Evolutionary conservation across 2,888 invertebrate genomes (phyloP).

Genomic region (Opisthograptis luteolata): DNA sequence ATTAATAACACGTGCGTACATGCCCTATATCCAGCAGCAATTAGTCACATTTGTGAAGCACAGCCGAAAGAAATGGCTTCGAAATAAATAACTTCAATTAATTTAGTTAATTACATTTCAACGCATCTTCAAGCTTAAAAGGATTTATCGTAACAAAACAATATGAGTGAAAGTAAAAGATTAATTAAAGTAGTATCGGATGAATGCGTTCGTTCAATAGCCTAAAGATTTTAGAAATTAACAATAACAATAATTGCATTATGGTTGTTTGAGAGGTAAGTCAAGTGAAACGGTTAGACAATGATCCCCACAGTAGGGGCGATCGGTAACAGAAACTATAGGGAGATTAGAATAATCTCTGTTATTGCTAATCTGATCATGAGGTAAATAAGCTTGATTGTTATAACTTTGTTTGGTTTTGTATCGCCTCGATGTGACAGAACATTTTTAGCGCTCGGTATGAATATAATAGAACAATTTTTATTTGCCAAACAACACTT

Average conservation of each 20-base stretch:
- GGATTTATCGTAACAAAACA: slow-evolving; percentile 40
- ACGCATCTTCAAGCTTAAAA: slow-evolving; percentile 15
- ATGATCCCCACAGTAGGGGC: slow-evolving; percentile 46
- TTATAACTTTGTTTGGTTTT: not conserved
- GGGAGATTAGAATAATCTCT: slow-evolving; percentile 43
- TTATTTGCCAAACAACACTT: no score
- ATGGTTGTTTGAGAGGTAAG: slow-evolving; percentile 39
- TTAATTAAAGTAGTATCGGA: slow-evolving; percentile 67
- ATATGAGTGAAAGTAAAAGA: slow-evolving; percentile 60
- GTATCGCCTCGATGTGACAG: no score
- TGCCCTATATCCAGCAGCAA: not conserved
- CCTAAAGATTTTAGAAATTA: slow-evolving; percentile 45
- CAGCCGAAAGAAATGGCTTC: not conserved
- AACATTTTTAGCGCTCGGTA: no score
- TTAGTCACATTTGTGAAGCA: not conserved
- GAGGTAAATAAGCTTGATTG: not conserved
- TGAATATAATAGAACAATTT: no score
- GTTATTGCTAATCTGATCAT: slow-evolving; percentile 22
- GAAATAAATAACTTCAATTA: slow-evolving; percentile 27
- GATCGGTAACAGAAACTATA: slow-evolving; percentile 29
- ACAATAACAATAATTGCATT: slow-evolving; percentile 54
- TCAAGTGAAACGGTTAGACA: slow-evolving; percentile 59
- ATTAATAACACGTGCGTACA: slow-evolving; percentile 3
- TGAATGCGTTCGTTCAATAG: slow-evolving; percentile 57
- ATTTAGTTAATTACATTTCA: slow-evolving; percentile 24